Conservation (phyloP, 2,113 vertebrate species). For the Gavialis gangeticus region DNA sequence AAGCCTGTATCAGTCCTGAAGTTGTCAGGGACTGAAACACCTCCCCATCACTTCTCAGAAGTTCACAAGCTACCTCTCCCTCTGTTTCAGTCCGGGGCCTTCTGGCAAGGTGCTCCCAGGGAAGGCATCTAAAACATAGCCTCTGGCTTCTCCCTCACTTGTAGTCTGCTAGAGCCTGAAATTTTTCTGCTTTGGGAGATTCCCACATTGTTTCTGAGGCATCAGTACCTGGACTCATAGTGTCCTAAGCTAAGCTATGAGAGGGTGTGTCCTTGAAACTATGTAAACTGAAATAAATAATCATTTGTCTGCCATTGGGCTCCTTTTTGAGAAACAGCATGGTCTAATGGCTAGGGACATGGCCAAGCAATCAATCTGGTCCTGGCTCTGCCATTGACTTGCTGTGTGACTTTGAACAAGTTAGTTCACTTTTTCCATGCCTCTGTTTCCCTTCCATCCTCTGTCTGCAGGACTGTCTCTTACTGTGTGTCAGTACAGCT, state of each 20-base stretch:
- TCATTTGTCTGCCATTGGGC: not conserved
- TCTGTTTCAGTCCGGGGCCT: not conserved
- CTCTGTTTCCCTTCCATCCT: not conserved
- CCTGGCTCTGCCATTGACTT: not conserved
- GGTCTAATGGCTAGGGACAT: not conserved
- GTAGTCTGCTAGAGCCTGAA: not conserved
- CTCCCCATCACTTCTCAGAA: not conserved
- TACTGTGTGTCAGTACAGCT: not conserved
- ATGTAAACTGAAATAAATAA: not conserved
- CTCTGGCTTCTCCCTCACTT: not conserved
- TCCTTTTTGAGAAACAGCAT: not conserved
- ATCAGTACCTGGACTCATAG: not conserved
- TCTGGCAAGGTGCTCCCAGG: not conserved
- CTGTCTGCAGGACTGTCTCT: not conserved
- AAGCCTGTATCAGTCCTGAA: not conserved
- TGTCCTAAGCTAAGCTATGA: not conserved
- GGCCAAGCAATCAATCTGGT: not conserved
- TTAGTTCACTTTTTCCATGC: not conserved
- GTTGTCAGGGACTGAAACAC: not conserved
- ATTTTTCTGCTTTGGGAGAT: not conserved
- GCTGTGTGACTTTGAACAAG: not conserved
- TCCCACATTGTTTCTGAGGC: not conserved
- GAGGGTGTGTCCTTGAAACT: not conserved
- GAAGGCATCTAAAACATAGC: not conserved
- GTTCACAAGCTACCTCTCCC: not conserved